A percentile compares a stretch with the other conserved stretches of the same genome.
These are phyloP conservation scores for Heliconius nattereri DNA, from an alignment of 1,140 invertebrate genomes.

Conservation along the genomic window DNA sequence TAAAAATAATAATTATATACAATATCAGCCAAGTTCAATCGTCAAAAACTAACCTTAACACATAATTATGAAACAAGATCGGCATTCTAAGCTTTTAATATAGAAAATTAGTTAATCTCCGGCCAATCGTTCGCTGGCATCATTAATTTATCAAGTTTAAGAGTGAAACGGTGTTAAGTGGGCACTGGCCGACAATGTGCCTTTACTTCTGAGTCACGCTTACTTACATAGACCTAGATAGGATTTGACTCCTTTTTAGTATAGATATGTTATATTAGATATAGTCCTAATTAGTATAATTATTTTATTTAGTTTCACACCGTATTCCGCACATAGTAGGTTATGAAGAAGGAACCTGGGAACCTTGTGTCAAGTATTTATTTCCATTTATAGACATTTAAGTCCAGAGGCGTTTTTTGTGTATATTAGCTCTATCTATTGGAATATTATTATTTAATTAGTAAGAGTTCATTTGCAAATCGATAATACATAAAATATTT, in stretches of 20 bases:
- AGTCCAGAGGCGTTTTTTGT: too few species aligned
- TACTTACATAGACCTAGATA: conserved; percentile 24
- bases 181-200: conserved; percentile 30
- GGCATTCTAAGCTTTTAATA: conserved; percentile 7
- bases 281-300: conserved; percentile 2
- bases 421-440: too few species aligned
- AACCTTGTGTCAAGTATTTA: too few species aligned
- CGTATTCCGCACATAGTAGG: too few species aligned
- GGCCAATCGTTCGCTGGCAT: conserved; percentile 23
- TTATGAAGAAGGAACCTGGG: too few species aligned
- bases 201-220: conserved; percentile 28
- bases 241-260: not conserved
- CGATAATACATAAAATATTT: too few species aligned
- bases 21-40: not conserved
- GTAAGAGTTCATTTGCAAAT: too few species aligned
- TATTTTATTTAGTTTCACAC: not conserved
- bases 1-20: not conserved
- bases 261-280: not conserved
- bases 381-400: too few species aligned
- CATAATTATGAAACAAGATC: conserved; percentile 5
- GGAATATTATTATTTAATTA: too few species aligned
- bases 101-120: conserved; percentile 9
- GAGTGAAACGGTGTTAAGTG: conserved; percentile 46
- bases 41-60: not conserved
- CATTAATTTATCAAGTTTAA: conserved; percentile 39